A percentile compares a stretch with the other conserved stretches of the same genome.
These are phyloP conservation scores for Smithornis capensis DNA, from an alignment of 2,113 vertebrate genomes.

Conservation along the genomic window DNA sequence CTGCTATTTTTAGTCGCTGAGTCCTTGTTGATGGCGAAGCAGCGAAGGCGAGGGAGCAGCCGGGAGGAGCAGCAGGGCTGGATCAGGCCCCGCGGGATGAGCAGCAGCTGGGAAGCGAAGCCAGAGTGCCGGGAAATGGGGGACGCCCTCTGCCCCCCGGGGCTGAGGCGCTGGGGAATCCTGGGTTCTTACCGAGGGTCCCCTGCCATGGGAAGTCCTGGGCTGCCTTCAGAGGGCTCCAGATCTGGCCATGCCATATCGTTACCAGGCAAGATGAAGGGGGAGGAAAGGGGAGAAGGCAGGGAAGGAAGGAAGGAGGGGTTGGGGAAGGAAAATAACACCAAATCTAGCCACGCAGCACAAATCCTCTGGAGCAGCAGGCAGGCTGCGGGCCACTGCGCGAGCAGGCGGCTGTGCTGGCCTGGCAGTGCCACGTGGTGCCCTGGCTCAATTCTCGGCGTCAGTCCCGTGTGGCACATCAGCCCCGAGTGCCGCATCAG, in stretches of 20 bases:
- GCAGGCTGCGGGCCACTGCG: neutral
- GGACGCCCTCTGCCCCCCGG: neutral
- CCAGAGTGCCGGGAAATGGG: neutral
- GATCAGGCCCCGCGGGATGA: constrained; percentile 3
- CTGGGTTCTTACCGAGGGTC: neutral
- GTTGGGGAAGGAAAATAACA: neutral
- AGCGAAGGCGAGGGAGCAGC: constrained; percentile 15
- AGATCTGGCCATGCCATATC: neutral
- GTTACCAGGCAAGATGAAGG: neutral
- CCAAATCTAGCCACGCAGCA: neutral
- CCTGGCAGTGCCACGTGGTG: neutral
- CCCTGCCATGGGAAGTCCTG: neutral
- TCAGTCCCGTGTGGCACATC: fast-evolving
- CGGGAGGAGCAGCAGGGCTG: constrained; percentile 13
- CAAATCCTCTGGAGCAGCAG: neutral
- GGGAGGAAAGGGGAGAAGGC: neutral
- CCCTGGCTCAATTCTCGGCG: fast-evolving
- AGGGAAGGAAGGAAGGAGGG: neutral
- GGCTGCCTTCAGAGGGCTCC: neutral
- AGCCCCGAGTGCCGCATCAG: fast-evolving
- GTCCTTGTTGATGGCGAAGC: constrained; percentile 27
- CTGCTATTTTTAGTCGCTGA: constrained; percentile 41
- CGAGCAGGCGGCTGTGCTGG: neutral
- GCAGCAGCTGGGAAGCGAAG: constrained; percentile 43
- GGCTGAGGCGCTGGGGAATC: fast-evolving